phyloP scores from a whole-genome alignment of 2,113 vertebrate species.

The Microtus montanus region DNA sequence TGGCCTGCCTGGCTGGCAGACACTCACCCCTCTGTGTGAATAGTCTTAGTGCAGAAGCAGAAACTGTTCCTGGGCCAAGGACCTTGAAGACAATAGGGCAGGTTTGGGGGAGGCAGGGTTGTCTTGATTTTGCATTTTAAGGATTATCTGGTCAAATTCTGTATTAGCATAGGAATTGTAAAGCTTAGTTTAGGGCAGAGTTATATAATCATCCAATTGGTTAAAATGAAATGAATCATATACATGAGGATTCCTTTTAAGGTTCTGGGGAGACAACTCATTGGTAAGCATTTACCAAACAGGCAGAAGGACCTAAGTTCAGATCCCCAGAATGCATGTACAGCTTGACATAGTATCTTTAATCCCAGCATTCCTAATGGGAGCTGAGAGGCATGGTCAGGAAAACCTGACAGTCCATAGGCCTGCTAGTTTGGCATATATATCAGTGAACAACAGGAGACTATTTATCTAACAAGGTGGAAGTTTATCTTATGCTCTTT shows the following conservation, averaged over 20 bases:
- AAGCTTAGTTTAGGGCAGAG: neutral
- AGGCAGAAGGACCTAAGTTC: neutral
- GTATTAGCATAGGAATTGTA: neutral
- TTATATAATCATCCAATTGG: neutral
- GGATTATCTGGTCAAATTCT: neutral
- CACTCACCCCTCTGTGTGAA: no score
- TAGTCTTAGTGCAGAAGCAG: no score
- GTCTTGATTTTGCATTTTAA: neutral
- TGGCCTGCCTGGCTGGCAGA: no score
- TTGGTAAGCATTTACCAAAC: neutral
- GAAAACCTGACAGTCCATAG: neutral
- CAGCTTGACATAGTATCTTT: neutral
- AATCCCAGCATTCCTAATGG: neutral
- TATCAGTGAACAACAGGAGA: no score
- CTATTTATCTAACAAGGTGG: no score
- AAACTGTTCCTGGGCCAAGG: no score
- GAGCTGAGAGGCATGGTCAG: no score
- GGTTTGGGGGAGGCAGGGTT: no score
- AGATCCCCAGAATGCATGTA: neutral
- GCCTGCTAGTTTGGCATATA: neutral
- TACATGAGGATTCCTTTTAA: neutral
- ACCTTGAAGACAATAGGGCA: no score
- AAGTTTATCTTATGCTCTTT: no score
- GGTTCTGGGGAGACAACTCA: neutral
- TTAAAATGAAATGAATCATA: slow-evolving; percentile 36